Evolutionary conservation across 2,113 vertebrate species (phyloP), one percentile per base, ranked within the genome.

Genomic region (Limnothrissa miodon): DNA sequence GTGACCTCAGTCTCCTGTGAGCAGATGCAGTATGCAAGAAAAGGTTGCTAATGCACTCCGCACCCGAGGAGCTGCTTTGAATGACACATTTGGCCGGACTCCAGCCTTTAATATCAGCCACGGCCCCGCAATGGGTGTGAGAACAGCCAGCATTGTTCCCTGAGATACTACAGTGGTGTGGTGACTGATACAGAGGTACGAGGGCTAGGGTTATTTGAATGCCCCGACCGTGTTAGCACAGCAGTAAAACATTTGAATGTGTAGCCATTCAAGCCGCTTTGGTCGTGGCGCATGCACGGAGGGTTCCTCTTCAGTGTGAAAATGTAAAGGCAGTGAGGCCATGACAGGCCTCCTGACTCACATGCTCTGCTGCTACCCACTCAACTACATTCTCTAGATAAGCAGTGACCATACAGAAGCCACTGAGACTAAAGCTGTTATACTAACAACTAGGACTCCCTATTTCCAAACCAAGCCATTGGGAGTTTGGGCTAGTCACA

Each of bases 131-230:
- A 56, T 56, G 51, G 21, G 51, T 56, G 19, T 56, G 51, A 56
- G 51, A 56, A 21, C 19, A 5, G 4, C 5, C 51, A 21, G 19
- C 21, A 21, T 56, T 56, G 51, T 56, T 56, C 6, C 21, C 5
- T 23, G 51, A 23, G 51, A 56, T 56, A 56, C 19, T 56, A 23
- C 51, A 56, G 1, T 21, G 51, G 19, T 39, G 79, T 29, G 39
- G 79, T 21, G 66, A 74, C 39, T 83, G 85, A 86, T 86, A 78
- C 17, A 42, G 23, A 7, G 15, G 21, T 1, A 78, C 19, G 21
- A 42, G 45, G 45, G 74, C 56, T 59, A 84, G 21, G 21, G n/a
- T 42, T 21, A 82, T 84, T 86, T 82, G 81, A 86, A 79, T 84
- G 82, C 29, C 62, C 78, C 29, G 66, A 45, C 53, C 80, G 33